Evolutionary conservation across 2,888 invertebrate genomes (phyloP).

Genomic region (Megaustenia siamemsis): DNA sequence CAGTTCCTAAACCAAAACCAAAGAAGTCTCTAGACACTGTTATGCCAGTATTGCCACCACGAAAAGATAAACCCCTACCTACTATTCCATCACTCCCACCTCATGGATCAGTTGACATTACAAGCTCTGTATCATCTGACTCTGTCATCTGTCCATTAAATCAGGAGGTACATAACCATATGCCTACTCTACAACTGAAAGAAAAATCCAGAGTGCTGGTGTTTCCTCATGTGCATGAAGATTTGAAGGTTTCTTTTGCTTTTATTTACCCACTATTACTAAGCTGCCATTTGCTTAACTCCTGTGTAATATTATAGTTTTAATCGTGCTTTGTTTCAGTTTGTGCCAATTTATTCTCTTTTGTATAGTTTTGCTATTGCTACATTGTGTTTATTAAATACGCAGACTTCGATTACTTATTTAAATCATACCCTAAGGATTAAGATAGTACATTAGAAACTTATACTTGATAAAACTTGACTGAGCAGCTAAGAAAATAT

Average conservation of each 20-base stretch:
- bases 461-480: too few relatives aligned
- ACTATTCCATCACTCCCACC: not conserved
- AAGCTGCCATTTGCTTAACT: not conserved
- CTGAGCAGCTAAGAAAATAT: too few relatives aligned
- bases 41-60: slow-evolving; percentile 19
- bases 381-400: too few relatives aligned
- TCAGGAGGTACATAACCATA: not conserved
- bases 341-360: not conserved
- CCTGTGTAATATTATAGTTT: not conserved
- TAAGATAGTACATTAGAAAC: too few relatives aligned
- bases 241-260: not conserved
- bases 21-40: not conserved
- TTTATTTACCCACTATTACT: not conserved
- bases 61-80: not conserved
- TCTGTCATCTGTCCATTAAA: not conserved
- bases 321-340: not conserved
- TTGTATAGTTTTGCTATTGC: not conserved
- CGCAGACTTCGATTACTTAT: too few relatives aligned
- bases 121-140: not conserved
- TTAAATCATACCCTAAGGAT: too few relatives aligned
- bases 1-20: slow-evolving; percentile 11
- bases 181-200: not conserved
- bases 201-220: slow-evolving; percentile 11
- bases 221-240: not conserved
- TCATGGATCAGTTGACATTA: not conserved